A percentile compares a stretch with the other conserved stretches of the same genome.
Conservation (phyloP, 2,888 invertebrate species). For the Lepidocyrtoides sp. region DNA sequence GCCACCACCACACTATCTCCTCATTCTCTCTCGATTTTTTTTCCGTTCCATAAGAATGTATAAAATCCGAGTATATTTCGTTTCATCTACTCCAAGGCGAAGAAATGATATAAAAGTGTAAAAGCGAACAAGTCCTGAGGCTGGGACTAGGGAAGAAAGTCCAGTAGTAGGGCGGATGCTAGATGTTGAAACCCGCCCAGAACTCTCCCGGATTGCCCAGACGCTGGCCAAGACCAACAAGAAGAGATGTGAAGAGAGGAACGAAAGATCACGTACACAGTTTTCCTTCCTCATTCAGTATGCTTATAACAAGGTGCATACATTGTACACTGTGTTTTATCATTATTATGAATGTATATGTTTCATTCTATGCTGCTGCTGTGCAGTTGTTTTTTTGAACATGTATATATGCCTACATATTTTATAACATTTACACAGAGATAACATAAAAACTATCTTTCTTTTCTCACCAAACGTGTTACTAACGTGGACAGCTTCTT, state of each 20-base stretch:
- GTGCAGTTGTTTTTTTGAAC: background rate
- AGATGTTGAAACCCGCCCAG: conserved; percentile 84
- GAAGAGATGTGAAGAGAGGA: conserved; percentile 73
- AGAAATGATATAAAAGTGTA: conserved; percentile 57
- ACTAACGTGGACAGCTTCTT: conserved; percentile 40
- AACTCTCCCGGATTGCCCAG: conserved; percentile 82
- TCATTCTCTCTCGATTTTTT: conserved; percentile 18
- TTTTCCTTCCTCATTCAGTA: conserved; percentile 50
- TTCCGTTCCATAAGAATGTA: background rate
- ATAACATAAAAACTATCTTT: conserved; percentile 44
- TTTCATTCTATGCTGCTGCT: too few species aligned
- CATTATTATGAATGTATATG: too few species aligned
- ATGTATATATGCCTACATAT: background rate
- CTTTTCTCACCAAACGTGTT: conserved; percentile 70
- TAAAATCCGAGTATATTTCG: background rate
- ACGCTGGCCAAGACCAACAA: conserved; percentile 80
- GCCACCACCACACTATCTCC: conserved; percentile 22
- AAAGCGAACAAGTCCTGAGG: conserved; percentile 78
- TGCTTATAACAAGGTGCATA: background rate
- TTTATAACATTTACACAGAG: background rate
- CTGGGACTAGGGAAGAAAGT: conserved; percentile 82
- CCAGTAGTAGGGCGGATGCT: conserved; percentile 83
- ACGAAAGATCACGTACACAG: conserved; percentile 78
- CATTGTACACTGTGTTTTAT: too few species aligned
- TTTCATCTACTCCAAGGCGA: conserved; percentile 8